Evolutionary conservation across 2,888 invertebrate genomes (phyloP).

Genomic region (Ametastegia equiseti): DNA sequence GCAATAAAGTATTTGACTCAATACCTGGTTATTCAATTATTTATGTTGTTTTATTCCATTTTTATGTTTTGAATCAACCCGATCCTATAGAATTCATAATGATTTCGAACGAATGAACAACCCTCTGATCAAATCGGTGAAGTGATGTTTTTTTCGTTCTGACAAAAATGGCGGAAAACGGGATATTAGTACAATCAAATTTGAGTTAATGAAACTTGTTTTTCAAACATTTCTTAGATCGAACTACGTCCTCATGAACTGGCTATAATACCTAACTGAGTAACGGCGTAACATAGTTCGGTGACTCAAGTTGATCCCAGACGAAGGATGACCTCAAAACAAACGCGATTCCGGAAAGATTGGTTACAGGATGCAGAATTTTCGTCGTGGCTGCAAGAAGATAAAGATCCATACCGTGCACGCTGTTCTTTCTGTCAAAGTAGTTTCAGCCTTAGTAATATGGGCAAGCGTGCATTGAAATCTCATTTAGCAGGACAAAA

Average conservation of each 20-base stretch:
- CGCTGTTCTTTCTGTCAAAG: constrained; percentile 31
- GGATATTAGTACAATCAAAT: too few relatives aligned
- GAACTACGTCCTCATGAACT: background rate
- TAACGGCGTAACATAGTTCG: background rate
- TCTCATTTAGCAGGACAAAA: constrained; percentile 44
- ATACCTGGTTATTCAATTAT: too few relatives aligned
- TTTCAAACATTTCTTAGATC: background rate
- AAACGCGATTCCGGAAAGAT: background rate
- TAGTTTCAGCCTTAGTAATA: constrained; percentile 46
- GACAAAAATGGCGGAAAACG: background rate
- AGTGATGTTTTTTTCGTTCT: background rate
- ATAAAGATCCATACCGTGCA: constrained; percentile 26
- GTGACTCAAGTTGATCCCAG: background rate
- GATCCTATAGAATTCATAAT: too few relatives aligned
- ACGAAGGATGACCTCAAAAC: background rate
- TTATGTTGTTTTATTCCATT: too few relatives aligned
- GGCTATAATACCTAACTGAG: background rate
- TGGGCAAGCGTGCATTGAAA: constrained; percentile 33
- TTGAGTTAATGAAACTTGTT: background rate
- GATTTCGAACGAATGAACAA: too few relatives aligned
- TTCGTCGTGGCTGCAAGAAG: constrained; percentile 30
- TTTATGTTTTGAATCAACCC: too few relatives aligned
- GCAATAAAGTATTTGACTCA: too few relatives aligned
- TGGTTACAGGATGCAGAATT: constrained; percentile 19
- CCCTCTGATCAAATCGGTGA: too few relatives aligned